phyloP scores from a whole-genome alignment of 1,140 invertebrate genomes.

The Teleogryllus occipitalis region DNA sequence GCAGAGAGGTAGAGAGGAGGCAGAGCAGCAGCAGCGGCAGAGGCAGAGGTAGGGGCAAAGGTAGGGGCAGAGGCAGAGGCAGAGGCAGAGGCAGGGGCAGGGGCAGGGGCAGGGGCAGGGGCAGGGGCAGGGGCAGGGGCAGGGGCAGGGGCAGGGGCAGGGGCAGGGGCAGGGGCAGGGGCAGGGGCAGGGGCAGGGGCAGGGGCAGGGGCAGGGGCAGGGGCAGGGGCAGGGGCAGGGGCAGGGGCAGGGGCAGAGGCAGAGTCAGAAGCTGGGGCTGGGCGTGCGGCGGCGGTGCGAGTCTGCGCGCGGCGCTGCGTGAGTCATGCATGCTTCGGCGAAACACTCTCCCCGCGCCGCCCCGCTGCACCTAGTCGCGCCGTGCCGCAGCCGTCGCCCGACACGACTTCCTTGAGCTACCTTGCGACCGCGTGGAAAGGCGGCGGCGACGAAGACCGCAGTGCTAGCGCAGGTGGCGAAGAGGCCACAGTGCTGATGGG shows the following conservation, averaged over 20 bases:
- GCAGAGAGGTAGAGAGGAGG: too few relatives aligned
- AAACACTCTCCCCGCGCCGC: too few relatives aligned
- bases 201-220: not conserved
- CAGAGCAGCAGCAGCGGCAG: not conserved
- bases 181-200: not conserved
- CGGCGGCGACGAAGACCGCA: too few relatives aligned
- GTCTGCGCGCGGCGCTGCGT: too few relatives aligned
- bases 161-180: not conserved
- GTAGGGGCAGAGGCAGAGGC: not conserved
- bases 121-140: not conserved
- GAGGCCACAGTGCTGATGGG: too few relatives aligned
- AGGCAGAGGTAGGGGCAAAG: not conserved
- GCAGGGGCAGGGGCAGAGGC: not conserved
- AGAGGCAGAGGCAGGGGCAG: not conserved
- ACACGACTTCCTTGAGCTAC: too few relatives aligned
- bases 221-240: not conserved
- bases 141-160: not conserved
- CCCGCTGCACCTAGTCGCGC: too few relatives aligned
- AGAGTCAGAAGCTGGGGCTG: constrained; percentile 11
- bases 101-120: not conserved
- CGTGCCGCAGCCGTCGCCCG: too few relatives aligned
- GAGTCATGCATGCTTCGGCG: too few relatives aligned
- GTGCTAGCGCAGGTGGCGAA: too few relatives aligned
- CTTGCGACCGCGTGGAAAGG: too few relatives aligned
- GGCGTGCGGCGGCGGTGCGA: too few relatives aligned